Base-by-base conservation (phyloP, 2,113 vertebrate genomes). In the Echinops telfairi region DNA sequence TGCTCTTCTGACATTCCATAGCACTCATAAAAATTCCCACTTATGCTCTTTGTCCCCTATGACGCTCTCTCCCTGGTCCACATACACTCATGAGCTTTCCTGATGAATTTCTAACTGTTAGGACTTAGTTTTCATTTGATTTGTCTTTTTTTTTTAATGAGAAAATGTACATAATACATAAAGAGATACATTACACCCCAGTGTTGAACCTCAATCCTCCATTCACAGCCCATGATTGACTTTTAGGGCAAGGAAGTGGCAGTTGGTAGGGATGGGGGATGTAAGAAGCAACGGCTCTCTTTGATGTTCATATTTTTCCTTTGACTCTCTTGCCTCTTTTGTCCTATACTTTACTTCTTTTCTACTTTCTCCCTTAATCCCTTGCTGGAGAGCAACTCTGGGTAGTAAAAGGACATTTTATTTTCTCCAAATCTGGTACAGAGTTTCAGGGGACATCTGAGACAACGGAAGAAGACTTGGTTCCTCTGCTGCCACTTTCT, bases 1-100 rank as follows among this genome's bases (percentile, higher is more conserved):
- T 53, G 12, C 47, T 53, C 47, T 12, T 53, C 47, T 53, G 47
- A 53, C 47, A 53, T 40, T 40, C 40, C 40, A 40, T 7, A 40
- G 40, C 40, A 40, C 40, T 73, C 40, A 66, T 1, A 11, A 82
- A 9, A 27, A 25, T 66, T 57, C 23, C 36, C 38, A 27, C 2
- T 15, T 36, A 40, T 1, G 15, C 17, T 15, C 9, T 79, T 58
- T 57, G 16, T 40, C 33, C 6, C 3, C 9, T 22, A 31, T 25
- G 8, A 29, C 1, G 0, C 2, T 8, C 9, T 31, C 22, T 53
- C 8, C 31, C 68, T 2, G 0, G 11, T 29, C 36, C 6, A 11
- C 38, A 25, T 47, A 19, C 16, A 2, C 17, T 76, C 17, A 10
- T 17, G 16, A 29, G 62, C 15, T 40, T 33, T 23, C 57, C 11